Base-by-base conservation (phyloP, 2,888 invertebrate genomes). In the Chouioia cunea region DNA sequence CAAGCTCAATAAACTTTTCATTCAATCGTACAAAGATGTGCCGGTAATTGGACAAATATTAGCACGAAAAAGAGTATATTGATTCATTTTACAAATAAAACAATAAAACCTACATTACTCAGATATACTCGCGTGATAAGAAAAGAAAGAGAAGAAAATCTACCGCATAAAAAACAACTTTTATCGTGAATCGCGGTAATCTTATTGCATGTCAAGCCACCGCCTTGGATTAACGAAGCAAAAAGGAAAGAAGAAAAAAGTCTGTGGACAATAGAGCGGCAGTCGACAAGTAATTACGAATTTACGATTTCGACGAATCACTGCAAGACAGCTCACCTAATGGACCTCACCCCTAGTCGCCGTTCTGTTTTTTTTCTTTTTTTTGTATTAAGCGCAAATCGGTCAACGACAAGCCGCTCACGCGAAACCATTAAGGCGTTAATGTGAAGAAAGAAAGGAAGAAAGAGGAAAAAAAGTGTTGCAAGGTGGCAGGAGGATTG, bases 241-340 rank as follows among this genome's bases (percentile, higher is more conserved):
- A 1, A 20, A 4, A 16, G n/a, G 10, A 16, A 60, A 53, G 53
- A 20, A 22, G 20, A 48, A 57, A 60, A 48, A 52, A 52, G 20
- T 10, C 20, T 22, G 52, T 20, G 18, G 20, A 52, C 18, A 52
- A 52, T 22, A 52, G 4, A 52, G 20, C 22, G 52, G 20, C 14
- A 12, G 52, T 20, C 4, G 20, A 52, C 14, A 36, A 12, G 70
- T 22, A 20, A 54, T 59, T 50, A 70, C 59, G 43, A 60, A 65
- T 67, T 60, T 67, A 67, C 67, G 67, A 59, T 60, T 67, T 48
- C 46, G 52, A 12, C 60, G 54, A 59, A 46, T 66, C 66, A 59
- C 59, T 47, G 16, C 16, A 36, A 43, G 27, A 2, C 56, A 36
- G 36, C 36, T 36, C 36, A 10, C 36, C 36, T 36, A 56, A 36